Evolutionary conservation across 2,888 invertebrate genomes (phyloP).

Genomic region (Lithophane leautieri): DNA sequence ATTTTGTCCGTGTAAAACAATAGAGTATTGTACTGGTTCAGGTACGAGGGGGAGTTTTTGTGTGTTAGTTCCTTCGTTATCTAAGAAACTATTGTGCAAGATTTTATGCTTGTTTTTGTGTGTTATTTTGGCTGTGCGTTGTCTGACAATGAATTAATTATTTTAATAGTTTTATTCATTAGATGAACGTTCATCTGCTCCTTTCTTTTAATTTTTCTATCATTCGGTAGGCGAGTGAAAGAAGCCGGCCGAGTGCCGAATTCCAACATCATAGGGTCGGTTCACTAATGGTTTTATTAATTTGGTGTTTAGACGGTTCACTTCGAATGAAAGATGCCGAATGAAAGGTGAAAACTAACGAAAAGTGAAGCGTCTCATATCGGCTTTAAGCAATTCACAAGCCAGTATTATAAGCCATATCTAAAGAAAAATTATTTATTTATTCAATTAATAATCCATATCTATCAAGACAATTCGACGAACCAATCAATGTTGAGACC

Average conservation of each 20-base stretch:
- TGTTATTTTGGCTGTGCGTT: neutral
- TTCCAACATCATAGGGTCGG: too few relatives aligned
- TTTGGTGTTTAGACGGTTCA: neutral
- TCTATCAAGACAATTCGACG: constrained; percentile 24
- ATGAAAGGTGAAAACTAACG: neutral
- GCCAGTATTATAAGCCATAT: neutral
- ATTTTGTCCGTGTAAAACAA: neutral
- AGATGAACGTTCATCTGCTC: neutral
- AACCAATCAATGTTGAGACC: constrained; percentile 45
- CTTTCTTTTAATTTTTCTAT: neutral
- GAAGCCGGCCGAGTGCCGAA: too few relatives aligned
- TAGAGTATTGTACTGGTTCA: neutral
- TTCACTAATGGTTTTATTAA: neutral
- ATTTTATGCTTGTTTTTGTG: neutral
- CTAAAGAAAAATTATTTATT: constrained; percentile 1
- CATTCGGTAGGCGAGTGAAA: too few relatives aligned
- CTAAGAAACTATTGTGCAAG: neutral
- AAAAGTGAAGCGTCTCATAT: neutral
- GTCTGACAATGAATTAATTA: neutral
- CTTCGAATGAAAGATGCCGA: neutral
- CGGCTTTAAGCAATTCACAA: neutral
- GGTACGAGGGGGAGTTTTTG: too few relatives aligned
- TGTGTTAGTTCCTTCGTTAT: neutral
- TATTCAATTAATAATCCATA: constrained; percentile 27
- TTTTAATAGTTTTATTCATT: neutral